These are phyloP conservation scores for Hypotaenidia okinawae DNA, from an alignment of 2,797 vertebrate genomes.

Conservation along the genomic window DNA sequence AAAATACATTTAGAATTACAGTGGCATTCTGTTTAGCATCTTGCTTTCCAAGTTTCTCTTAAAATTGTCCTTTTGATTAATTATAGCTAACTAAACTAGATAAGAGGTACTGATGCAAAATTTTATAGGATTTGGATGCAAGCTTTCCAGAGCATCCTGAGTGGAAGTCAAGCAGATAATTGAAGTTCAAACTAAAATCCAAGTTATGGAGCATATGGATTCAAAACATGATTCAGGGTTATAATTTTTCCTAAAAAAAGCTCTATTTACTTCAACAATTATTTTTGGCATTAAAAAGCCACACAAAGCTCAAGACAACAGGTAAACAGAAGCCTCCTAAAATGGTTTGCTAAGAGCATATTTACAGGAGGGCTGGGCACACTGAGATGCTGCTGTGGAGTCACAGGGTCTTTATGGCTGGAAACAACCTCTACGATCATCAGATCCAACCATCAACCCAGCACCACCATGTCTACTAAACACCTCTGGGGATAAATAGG, in stretches of 20 bases:
- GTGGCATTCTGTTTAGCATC: neutral
- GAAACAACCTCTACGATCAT: too few relatives aligned
- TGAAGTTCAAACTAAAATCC: neutral
- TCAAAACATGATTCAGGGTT: neutral
- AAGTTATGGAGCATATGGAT: neutral
- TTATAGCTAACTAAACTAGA: neutral
- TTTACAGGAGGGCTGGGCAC: neutral
- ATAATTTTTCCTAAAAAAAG: fast-evolving
- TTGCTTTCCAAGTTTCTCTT: neutral
- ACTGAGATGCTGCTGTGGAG: neutral
- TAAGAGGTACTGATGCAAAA: neutral
- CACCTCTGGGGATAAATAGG: neutral
- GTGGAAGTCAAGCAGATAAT: neutral
- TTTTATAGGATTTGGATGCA: neutral
- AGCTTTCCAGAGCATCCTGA: neutral
- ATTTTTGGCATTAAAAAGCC: neutral
- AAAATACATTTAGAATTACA: neutral
- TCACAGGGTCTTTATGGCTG: too few relatives aligned
- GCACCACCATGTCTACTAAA: too few relatives aligned
- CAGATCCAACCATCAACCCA: too few relatives aligned
- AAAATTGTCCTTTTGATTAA: neutral
- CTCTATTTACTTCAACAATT: neutral
- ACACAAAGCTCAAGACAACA: fast-evolving
- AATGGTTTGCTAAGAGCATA: neutral
- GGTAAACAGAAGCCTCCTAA: neutral